phyloP scores from a whole-genome alignment of 1,140 invertebrate genomes.

The Ips typographus region DNA sequence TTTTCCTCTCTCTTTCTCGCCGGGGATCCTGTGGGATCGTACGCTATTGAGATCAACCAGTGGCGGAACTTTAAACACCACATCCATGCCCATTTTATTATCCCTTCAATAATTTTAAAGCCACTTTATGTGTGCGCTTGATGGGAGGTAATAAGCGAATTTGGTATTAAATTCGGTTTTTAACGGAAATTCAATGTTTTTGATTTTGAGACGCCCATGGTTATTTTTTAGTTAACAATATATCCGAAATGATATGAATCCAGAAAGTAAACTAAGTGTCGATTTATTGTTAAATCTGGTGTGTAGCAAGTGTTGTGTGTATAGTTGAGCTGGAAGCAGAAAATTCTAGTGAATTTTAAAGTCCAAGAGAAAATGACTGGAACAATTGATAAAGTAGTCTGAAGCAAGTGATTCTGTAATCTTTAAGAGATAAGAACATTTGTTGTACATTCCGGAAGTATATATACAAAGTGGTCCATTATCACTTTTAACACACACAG shows the following conservation, averaged over 20 bases:
- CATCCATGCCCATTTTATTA: neutral
- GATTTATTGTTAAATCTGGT: constrained; percentile 5
- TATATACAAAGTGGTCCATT: neutral
- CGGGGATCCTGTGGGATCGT: neutral
- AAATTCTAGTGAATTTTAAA: neutral
- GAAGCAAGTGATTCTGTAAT: neutral
- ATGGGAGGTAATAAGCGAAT: neutral
- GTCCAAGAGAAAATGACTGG: neutral
- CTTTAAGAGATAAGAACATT: neutral
- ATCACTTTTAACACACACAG: no score
- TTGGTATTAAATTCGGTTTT: neutral
- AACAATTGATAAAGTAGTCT: neutral
- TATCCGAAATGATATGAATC: neutral
- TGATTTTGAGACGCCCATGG: neutral
- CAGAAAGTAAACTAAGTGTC: constrained; percentile 2
- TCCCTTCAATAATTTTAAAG: neutral
- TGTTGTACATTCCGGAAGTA: neutral
- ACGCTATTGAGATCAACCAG: neutral
- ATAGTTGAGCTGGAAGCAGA: no score
- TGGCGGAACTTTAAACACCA: neutral
- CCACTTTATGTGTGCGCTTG: neutral
- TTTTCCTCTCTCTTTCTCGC: neutral
- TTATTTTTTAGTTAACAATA: neutral
- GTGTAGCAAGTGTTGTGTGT: no score
- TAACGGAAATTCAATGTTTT: neutral